phyloP scores from a whole-genome alignment of 2,888 invertebrate species.

The Rhabditophanes sp. region DNA sequence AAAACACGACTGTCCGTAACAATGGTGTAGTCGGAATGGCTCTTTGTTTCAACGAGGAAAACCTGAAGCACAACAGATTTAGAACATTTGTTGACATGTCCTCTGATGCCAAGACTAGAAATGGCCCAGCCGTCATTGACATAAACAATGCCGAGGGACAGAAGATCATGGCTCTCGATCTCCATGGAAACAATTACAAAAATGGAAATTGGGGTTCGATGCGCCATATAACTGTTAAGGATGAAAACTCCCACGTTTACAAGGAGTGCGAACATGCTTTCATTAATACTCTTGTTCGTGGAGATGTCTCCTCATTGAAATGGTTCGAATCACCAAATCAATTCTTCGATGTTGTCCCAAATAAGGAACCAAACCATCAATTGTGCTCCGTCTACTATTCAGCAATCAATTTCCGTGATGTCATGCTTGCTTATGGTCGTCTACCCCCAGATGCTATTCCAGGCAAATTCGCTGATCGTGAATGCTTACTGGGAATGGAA shows the following conservation, averaged over 20 bases:
- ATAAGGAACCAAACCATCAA: neutral
- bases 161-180: neutral
- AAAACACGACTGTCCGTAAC: neutral
- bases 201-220: conserved; percentile 1
- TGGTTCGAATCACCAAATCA: conserved; percentile 73
- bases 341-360: conserved; percentile 48
- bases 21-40: neutral
- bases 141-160: neutral
- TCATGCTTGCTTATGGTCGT: conserved; percentile 89
- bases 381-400: conserved; percentile 63
- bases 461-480: conserved; percentile 54
- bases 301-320: conserved; percentile 70
- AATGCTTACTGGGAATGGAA: conserved; percentile 72
- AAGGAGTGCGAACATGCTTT: conserved; percentile 68
- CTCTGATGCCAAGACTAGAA: neutral
- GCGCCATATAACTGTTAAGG: neutral
- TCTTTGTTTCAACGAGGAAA: neutral
- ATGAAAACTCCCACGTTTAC: neutral
- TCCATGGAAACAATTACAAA: neutral
- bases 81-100: neutral
- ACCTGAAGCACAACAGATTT: neutral
- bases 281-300: conserved; percentile 70
- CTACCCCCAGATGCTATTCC: conserved; percentile 84
- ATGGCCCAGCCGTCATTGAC: no score
- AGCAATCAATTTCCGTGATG: conserved; percentile 84